These are phyloP conservation scores for Frankliniella intonsa DNA, from an alignment of 2,888 invertebrate species.

Conservation along the genomic window DNA sequence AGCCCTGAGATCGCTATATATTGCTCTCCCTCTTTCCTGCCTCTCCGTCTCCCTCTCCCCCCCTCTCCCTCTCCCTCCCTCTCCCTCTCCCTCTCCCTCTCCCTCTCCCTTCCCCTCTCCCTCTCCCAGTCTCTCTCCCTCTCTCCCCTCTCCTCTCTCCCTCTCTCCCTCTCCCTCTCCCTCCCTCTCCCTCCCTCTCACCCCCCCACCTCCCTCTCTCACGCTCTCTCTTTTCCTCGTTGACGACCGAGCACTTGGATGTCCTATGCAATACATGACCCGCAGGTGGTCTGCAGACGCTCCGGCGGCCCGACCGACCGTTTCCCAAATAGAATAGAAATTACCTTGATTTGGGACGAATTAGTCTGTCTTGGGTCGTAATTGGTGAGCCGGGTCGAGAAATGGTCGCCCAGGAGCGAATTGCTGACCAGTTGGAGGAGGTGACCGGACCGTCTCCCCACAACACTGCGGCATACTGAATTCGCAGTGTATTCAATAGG, in stretches of 20 bases:
- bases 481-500: too few relatives aligned
- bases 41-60: not conserved
- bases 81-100: not conserved
- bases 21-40: conserved; percentile 30
- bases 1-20: conserved; percentile 26
- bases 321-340: too few relatives aligned
- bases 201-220: not conserved
- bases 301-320: too few relatives aligned
- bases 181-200: not conserved
- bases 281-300: too few relatives aligned
- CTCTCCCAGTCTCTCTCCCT: not conserved
- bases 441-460: too few relatives aligned
- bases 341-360: too few relatives aligned
- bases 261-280: too few relatives aligned
- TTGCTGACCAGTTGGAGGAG: not conserved
- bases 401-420: not conserved
- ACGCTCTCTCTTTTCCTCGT: not conserved
- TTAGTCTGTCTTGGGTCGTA: too few relatives aligned
- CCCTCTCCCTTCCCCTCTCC: too few relatives aligned
- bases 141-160: too few relatives aligned
- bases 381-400: not conserved
- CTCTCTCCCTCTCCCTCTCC: not conserved
- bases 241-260: too few relatives aligned
- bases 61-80: not conserved
- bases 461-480: too few relatives aligned